Conservation (phyloP, 2,888 invertebrate genomes). For the Sphecodes monilicornis region DNA sequence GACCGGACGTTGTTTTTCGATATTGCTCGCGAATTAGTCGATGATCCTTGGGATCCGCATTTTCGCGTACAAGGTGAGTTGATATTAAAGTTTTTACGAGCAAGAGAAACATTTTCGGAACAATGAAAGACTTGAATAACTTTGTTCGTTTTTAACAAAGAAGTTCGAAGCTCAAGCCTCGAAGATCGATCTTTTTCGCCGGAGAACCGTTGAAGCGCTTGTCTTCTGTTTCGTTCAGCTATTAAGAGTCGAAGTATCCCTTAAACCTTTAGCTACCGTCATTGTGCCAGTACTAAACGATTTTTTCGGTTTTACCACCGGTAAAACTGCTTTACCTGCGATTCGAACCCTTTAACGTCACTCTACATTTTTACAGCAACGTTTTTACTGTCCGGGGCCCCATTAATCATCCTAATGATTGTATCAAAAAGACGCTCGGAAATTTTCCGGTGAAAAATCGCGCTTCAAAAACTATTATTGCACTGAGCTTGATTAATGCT, state of each 20-base stretch:
- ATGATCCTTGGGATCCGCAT: constrained; percentile 20
- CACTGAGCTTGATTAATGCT: neutral
- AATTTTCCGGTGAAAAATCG: neutral
- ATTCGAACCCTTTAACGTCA: neutral
- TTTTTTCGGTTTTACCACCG: neutral
- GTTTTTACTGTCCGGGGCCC: neutral
- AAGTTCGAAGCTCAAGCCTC: no score
- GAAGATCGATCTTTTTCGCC: no score
- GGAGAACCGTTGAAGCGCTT: neutral
- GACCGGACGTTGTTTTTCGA: constrained; percentile 22
- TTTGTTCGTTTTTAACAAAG: no score
- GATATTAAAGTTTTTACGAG: constrained; percentile 39
- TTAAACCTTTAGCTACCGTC: neutral
- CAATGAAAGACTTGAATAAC: constrained; percentile 28
- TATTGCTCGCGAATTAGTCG: constrained; percentile 21
- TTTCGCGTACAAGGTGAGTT: constrained; percentile 16
- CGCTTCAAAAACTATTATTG: neutral
- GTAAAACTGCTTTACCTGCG: neutral
- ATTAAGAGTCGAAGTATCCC: neutral
- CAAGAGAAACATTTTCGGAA: constrained; percentile 30
- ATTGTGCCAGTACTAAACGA: neutral
- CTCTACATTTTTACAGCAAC: neutral
- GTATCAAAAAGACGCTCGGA: neutral
- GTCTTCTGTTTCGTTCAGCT: neutral
- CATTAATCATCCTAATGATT: neutral